These are phyloP conservation scores for Baryphthengus martii DNA, from an alignment of 2,113 vertebrate genomes.

Conservation along the genomic window DNA sequence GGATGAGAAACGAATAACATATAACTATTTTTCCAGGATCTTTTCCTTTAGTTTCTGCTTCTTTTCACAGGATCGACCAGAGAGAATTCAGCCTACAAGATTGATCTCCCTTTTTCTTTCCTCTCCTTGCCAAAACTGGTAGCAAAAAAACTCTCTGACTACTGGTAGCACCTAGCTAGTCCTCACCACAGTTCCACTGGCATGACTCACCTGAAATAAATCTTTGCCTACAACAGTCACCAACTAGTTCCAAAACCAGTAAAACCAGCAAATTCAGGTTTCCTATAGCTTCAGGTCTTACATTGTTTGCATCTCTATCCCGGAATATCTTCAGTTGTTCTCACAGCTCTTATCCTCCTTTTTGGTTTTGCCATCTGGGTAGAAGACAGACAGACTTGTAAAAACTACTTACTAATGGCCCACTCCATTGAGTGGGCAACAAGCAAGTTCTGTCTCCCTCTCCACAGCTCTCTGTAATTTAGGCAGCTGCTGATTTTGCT, in stretches of 20 bases:
- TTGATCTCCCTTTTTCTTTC: background rate
- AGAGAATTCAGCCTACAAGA: background rate
- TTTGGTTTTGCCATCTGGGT: background rate
- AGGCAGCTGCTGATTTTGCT: background rate
- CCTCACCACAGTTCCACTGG: background rate
- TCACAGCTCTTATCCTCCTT: background rate
- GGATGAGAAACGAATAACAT: background rate
- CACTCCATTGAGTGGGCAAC: background rate
- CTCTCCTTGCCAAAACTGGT: background rate
- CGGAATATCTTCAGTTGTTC: background rate
- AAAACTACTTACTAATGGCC: background rate
- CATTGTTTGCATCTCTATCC: background rate
- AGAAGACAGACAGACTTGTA: background rate
- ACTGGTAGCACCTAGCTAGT: background rate
- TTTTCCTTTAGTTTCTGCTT: background rate
- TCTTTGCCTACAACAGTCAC: background rate
- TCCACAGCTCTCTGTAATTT: background rate
- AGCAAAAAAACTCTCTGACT: too few species aligned
- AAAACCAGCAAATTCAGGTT: conserved; percentile 28
- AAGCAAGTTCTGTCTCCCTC: background rate
- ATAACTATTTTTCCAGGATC: background rate
- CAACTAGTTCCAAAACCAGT: conserved; percentile 17
- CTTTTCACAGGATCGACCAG: background rate
- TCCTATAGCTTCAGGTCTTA: background rate
- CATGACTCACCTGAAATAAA: background rate